Evolutionary conservation across 2,888 invertebrate species (phyloP), one percentile per base, ranked within the genome.

Genomic region (Drosophila pseudotakahashii): DNA sequence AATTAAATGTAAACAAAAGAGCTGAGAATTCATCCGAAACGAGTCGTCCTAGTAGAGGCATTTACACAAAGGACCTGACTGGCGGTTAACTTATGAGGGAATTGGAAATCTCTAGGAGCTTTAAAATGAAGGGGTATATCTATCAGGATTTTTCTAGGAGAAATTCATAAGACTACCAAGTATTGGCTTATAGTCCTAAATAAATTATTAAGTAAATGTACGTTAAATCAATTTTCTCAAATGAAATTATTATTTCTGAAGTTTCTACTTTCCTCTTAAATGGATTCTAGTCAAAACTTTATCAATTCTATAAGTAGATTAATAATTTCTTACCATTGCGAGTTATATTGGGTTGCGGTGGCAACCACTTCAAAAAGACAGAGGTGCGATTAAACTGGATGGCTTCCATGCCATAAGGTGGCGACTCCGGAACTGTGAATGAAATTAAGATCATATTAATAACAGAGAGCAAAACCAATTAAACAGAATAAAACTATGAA

Each of bases 391-490:
- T 97, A 75, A 97, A 94, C 85, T 97, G 95, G 75, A 96, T 94
- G 79, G 97, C 95, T 91, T 96, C 96, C 91, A 98, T 95, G 89
- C 96, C 94, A 63, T 94, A 94, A 19, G 98, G 98, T n/a, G 97
- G 94, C 59, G 96, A 95, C 66, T 95, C 95, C 9, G 98, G 98
- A 63, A 95, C 97, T 96, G 87, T 77, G 73, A 81, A 93, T 92
- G 77, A 86, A 76, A 74, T 2, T 36, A 3, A 1, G 44, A 3
- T 1, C 0, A 42, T 13, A 16, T 50, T 5, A 51, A 9, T 41
- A 7, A 14, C 2, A 14, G 2, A 16, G 0, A 16, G 0, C 14
- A 1, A 11, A 5, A 5, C 11, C 7, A 10, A 4, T 10, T 16
- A 9, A 41, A 32, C 16, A 1, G 0, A 60, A n/a, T 39, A 9